Conservation (phyloP, 2,113 vertebrate species). For the Zosterops lateralis region DNA sequence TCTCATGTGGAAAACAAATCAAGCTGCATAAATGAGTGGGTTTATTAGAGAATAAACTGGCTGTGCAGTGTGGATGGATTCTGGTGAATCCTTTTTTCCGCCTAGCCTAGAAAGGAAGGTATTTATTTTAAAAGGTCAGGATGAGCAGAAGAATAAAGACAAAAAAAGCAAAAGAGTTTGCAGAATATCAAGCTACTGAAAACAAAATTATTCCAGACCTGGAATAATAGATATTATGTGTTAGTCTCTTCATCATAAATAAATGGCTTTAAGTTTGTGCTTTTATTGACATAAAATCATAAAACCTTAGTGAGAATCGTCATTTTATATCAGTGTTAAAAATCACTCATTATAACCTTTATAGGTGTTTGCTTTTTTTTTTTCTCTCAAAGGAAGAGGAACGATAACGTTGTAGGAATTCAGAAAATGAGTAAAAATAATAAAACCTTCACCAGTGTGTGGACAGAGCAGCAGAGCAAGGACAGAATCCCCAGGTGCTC, state of each 20-base stretch:
- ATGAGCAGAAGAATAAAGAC: background rate
- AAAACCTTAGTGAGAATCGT: background rate
- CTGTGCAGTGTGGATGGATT: background rate
- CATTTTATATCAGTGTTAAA: background rate
- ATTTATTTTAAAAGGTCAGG: background rate
- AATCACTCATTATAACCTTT: background rate
- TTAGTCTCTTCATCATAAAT: background rate
- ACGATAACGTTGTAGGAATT: background rate
- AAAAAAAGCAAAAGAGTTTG: background rate
- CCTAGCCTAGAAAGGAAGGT: background rate
- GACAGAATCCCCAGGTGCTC: background rate
- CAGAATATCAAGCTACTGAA: background rate
- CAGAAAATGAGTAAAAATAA: background rate
- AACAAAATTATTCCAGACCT: background rate
- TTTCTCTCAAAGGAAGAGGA: background rate
- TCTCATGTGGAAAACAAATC: background rate
- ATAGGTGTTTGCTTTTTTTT: accelerated
- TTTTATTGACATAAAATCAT: background rate
- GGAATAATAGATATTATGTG: background rate
- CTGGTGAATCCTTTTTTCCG: background rate
- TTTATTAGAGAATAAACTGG: background rate
- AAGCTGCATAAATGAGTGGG: background rate
- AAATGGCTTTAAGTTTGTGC: background rate
- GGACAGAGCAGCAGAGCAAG: background rate
- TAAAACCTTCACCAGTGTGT: background rate